Percentiles rank a stretch among this genome's conserved stretches.
Evolutionary conservation across 2,113 vertebrate species (phyloP).

Genomic region (Lophius piscatorius): DNA sequence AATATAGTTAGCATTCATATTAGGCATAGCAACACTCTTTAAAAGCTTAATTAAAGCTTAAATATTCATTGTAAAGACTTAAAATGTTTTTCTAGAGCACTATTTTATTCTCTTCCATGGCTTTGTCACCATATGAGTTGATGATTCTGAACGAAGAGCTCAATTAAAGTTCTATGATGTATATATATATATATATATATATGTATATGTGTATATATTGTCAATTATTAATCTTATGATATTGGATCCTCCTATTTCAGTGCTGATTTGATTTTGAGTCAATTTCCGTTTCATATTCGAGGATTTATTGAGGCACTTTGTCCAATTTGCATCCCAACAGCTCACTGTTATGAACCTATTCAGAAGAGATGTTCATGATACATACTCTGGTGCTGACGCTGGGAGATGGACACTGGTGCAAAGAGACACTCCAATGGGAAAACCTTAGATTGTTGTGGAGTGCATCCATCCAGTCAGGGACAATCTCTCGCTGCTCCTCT

Average conservation of each 20-base stretch:
- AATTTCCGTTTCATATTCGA: not conserved
- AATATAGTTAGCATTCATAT: too few relatives aligned
- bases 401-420: conserved; percentile 31
- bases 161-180: too few relatives aligned
- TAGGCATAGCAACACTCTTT: too few relatives aligned
- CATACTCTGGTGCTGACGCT: too few relatives aligned
- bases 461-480: conserved; percentile 40
- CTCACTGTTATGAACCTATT: conserved; percentile 29
- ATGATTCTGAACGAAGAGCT: too few relatives aligned
- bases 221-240: not conserved
- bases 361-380: conserved; percentile 17
- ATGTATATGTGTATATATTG: too few relatives aligned
- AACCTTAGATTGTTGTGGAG: conserved; percentile 27
- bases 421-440: conserved; percentile 45
- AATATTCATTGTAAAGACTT: too few relatives aligned
- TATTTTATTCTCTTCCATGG: too few relatives aligned
- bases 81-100: too few relatives aligned
- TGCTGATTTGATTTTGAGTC: conserved; percentile 14
- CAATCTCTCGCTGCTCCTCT: conserved; percentile 5
- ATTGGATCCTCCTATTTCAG: conserved; percentile 11
- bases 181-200: too few relatives aligned
- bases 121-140: too few relatives aligned
- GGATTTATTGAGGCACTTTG: conserved; percentile 10
- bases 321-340: conserved; percentile 13
- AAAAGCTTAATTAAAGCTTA: too few relatives aligned